Evolutionary conservation across 2,113 vertebrate species (phyloP).

Genomic region (Microtus oregoni): DNA sequence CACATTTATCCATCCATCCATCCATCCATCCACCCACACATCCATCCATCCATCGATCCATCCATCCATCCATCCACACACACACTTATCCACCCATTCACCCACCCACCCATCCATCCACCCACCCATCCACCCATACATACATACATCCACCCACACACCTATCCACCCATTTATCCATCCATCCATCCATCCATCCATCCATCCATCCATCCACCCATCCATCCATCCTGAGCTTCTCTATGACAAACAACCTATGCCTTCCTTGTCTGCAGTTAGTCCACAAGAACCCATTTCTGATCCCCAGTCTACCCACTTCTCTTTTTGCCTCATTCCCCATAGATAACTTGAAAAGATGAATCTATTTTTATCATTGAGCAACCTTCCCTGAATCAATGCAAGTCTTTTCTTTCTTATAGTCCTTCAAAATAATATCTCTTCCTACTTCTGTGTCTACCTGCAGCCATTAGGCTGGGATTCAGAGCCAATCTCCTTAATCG

Average conservation of each 20-base stretch:
- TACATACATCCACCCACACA: too few relatives aligned
- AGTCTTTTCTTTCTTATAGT: background rate
- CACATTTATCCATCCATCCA: too few relatives aligned
- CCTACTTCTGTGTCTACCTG: background rate
- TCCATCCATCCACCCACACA: background rate
- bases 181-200: too few relatives aligned
- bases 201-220: too few relatives aligned
- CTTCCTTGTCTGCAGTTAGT: background rate
- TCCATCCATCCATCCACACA: background rate
- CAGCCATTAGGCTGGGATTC: background rate
- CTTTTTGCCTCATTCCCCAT: background rate
- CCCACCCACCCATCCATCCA: accelerated
- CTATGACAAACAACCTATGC: background rate
- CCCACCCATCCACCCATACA: background rate
- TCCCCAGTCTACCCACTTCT: background rate
- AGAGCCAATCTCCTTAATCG: background rate
- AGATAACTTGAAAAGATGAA: background rate
- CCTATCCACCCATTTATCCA: background rate
- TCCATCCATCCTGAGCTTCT: background rate
- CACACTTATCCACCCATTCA: background rate
- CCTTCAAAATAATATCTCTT: background rate
- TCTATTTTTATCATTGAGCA: background rate
- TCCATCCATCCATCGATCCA: accelerated
- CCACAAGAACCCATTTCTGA: background rate
- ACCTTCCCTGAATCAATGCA: background rate